Conservation (phyloP, 1,140 invertebrate genomes). For the Drosophila subpulchrella region DNA sequence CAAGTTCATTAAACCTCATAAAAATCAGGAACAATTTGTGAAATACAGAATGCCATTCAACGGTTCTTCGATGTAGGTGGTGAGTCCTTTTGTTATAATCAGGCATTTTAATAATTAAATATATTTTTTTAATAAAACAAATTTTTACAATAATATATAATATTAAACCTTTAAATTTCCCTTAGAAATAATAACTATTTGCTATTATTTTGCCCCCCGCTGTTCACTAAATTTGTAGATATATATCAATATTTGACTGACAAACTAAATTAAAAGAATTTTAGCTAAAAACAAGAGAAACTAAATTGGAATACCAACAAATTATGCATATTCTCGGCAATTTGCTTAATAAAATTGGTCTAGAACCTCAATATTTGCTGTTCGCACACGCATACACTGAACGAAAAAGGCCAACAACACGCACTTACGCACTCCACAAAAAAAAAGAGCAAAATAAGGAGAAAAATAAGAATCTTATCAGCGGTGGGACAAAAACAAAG, state of each 20-base stretch:
- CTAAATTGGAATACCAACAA: constrained; percentile 15
- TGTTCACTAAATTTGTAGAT: background rate
- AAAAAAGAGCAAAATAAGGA: constrained; percentile 36
- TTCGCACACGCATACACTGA: constrained; percentile 12
- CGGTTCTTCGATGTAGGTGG: background rate
- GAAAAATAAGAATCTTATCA: constrained; percentile 71
- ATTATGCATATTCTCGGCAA: constrained; percentile 32
- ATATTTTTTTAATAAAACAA: background rate
- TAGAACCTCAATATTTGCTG: constrained; percentile 50
- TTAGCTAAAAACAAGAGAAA: constrained; percentile 19
- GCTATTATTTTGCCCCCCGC: background rate
- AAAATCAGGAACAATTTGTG: constrained; percentile 42
- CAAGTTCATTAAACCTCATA: constrained; percentile 68
- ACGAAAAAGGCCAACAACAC: constrained; percentile 15
- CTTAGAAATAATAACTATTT: too few relatives aligned
- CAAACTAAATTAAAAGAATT: constrained; percentile 13
- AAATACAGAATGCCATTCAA: constrained; percentile 25
- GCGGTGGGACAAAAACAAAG: constrained; percentile 38
- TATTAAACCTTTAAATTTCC: background rate
- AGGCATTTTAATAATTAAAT: too few relatives aligned
- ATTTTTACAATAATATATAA: too few relatives aligned
- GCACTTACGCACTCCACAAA: constrained; percentile 28
- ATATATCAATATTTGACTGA: background rate
- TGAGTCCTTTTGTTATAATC: background rate
- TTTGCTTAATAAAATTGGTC: constrained; percentile 46